Evolutionary conservation across 1,140 invertebrate genomes (phyloP).

Genomic region (Aphis craccivora): DNA sequence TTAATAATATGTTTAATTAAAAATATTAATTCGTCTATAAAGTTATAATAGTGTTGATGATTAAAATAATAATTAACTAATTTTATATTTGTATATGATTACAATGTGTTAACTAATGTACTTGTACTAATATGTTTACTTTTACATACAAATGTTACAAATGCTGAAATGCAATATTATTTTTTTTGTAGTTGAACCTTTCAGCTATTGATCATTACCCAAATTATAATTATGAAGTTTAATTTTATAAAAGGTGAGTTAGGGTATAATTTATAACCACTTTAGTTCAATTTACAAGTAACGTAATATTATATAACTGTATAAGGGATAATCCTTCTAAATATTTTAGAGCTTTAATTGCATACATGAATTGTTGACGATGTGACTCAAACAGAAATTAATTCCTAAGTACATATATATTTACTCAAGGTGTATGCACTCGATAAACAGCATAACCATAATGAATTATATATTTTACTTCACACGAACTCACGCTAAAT

Average conservation of each 20-base stretch:
- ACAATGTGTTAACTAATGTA: not conserved
- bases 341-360: conserved; percentile 3
- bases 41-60: not conserved
- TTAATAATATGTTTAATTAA: not conserved
- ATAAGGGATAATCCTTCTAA: not conserved
- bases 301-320: not conserved
- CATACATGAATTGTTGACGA: not conserved
- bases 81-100: not conserved
- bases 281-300: not conserved
- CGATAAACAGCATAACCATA: not conserved
- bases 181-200: not conserved
- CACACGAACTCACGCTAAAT: not conserved
- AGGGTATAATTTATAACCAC: not conserved
- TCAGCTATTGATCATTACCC: not conserved
- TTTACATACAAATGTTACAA: not conserved
- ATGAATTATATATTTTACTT: not conserved
- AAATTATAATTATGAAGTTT: not conserved
- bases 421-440: not conserved
- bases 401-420: not conserved
- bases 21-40: not conserved
- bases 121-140: not conserved
- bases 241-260: not conserved
- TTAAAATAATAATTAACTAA: not conserved
- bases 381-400: not conserved
- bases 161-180: not conserved